Conservation (phyloP, 35 echinoderm and acorn worm genomes). For the Diadema setosum region DNA sequence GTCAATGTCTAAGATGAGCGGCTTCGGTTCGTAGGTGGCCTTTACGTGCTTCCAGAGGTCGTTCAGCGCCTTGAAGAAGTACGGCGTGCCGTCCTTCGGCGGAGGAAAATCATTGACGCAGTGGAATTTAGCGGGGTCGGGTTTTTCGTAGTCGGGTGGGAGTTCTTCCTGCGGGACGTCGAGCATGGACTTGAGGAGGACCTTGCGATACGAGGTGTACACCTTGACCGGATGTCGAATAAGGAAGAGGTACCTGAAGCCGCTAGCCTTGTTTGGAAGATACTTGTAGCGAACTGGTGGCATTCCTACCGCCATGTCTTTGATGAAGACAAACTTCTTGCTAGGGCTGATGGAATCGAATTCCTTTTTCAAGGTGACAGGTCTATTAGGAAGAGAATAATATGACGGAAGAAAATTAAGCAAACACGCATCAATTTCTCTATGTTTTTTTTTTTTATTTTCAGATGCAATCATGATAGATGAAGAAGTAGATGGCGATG, state of each 20-base stretch:
- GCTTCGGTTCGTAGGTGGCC: neutral
- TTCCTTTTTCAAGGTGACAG: too few species aligned
- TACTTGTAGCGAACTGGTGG: conserved; percentile 9
- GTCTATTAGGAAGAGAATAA: too few species aligned
- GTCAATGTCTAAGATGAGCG: neutral
- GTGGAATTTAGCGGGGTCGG: neutral
- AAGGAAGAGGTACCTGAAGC: conserved; percentile 37
- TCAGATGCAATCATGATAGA: too few species aligned
- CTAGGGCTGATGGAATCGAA: too few species aligned
- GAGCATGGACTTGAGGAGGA: neutral
- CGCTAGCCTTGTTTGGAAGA: conserved; percentile 20
- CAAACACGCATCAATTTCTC: too few species aligned
- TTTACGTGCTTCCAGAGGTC: neutral
- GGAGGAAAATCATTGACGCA: neutral
- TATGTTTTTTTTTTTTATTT: too few species aligned
- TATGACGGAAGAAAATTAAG: too few species aligned
- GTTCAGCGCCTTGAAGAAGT: neutral
- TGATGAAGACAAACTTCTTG: conserved; percentile 47
- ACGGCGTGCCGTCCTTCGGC: neutral
- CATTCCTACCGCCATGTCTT: conserved; percentile 44
- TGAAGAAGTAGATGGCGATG: too few species aligned
- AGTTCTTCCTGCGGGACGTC: neutral
- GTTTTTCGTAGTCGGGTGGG: neutral
- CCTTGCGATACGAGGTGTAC: neutral
- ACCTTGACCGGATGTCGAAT: conserved; percentile 52